These are phyloP conservation scores for Liodrosophila aerea DNA, from an alignment of 2,888 invertebrate genomes.

Conservation along the genomic window DNA sequence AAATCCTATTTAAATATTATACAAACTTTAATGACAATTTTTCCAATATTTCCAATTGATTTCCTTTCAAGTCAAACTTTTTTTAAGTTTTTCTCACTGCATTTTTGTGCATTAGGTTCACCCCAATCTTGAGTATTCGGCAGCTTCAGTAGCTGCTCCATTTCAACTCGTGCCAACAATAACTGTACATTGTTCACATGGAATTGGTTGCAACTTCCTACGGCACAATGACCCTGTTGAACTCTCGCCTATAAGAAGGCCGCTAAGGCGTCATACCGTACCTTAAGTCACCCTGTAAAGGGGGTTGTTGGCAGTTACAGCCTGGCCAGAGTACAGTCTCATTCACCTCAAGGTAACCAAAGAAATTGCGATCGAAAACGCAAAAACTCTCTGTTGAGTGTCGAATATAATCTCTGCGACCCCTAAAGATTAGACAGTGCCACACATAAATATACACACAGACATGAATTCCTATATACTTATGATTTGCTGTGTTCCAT, in stretches of 20 bases:
- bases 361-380: constrained; percentile 4
- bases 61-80: too few species aligned
- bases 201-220: constrained; percentile 18
- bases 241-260: constrained; percentile 10
- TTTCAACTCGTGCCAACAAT: constrained; percentile 32
- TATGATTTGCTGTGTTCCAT: not conserved
- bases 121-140: not conserved
- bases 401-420: constrained; percentile 21
- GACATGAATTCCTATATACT: not conserved
- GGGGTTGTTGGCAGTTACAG: constrained; percentile 37
- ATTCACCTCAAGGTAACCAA: too few species aligned
- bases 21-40: too few species aligned
- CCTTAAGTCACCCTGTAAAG: constrained; percentile 32
- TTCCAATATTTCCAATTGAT: too few species aligned
- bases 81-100: too few species aligned
- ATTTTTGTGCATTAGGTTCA: constrained; percentile 22
- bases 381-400: not conserved
- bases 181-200: constrained; percentile 39
- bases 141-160: not conserved
- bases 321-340: constrained; percentile 49
- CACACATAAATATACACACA: not conserved
- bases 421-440: constrained; percentile 1
- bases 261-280: constrained; percentile 19
- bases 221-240: constrained; percentile 51
- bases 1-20: too few species aligned